These are phyloP conservation scores for Gymnobelideus leadbeateri DNA, from an alignment of 2,113 vertebrate genomes.

Conservation along the genomic window DNA sequence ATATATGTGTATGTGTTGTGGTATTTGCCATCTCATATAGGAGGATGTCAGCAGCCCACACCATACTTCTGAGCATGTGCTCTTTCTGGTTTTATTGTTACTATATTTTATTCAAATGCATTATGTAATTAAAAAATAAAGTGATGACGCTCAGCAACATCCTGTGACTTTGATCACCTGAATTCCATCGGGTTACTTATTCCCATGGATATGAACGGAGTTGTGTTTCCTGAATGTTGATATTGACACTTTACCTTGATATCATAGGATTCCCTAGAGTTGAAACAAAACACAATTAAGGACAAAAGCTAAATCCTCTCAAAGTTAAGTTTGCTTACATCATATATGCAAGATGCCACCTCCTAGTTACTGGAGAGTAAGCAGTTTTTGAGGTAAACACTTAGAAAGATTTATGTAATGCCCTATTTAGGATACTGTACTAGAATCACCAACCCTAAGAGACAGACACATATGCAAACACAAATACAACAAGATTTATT, in stretches of 20 bases:
- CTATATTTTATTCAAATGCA: slow-evolving; percentile 4
- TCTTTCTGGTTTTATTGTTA: slow-evolving; percentile 54
- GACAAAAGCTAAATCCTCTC: neutral
- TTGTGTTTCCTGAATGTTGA: slow-evolving; percentile 42
- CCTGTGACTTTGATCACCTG: neutral
- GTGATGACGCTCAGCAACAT: slow-evolving; percentile 40
- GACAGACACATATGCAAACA: slow-evolving; percentile 39
- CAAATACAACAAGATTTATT: neutral
- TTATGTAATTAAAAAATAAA: slow-evolving; percentile 50
- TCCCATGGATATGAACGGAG: neutral
- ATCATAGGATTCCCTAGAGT: neutral
- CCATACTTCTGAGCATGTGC: neutral
- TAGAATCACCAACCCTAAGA: slow-evolving; percentile 10
- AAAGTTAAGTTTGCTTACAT: slow-evolving; percentile 23
- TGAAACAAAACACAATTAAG: neutral
- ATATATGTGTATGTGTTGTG: neutral
- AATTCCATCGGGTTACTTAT: slow-evolving; percentile 51
- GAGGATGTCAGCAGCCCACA: slow-evolving; percentile 27
- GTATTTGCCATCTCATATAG: slow-evolving; percentile 39
- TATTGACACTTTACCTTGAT: neutral
- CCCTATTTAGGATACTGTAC: slow-evolving; percentile 36
- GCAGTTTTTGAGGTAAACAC: slow-evolving; percentile 31
- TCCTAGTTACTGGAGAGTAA: slow-evolving; percentile 48
- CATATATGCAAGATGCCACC: slow-evolving; percentile 26
- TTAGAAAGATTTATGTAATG: slow-evolving; percentile 26